phyloP scores from a whole-genome alignment of 2,113 vertebrate species.

The Ameiurus melas region DNA sequence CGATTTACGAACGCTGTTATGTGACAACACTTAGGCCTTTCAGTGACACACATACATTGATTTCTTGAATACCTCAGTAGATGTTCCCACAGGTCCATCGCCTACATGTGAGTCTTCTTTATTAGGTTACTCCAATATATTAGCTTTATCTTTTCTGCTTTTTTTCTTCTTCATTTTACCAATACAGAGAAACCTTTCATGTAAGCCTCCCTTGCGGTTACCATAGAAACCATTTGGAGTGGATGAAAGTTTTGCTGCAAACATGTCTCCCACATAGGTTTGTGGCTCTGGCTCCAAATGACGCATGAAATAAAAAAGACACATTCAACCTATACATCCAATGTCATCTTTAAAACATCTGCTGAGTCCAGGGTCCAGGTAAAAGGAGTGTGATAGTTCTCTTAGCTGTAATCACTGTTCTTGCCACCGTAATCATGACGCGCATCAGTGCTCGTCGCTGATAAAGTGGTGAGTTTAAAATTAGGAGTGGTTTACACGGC shows the following conservation, averaged over 20 bases:
- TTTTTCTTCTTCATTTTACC: not conserved
- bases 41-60: slow-evolving; percentile 33
- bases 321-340: not conserved
- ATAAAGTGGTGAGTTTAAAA: slow-evolving; percentile 61
- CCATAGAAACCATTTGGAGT: slow-evolving; percentile 64
- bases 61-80: slow-evolving; percentile 16
- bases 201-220: slow-evolving; percentile 60
- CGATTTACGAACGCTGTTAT: slow-evolving; percentile 35
- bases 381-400: slow-evolving; percentile 44
- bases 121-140: slow-evolving; percentile 53
- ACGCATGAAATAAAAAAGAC: slow-evolving; percentile 40
- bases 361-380: slow-evolving; percentile 29
- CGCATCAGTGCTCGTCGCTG: slow-evolving; percentile 18
- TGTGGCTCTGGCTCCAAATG: slow-evolving; percentile 44
- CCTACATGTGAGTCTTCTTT: slow-evolving; percentile 33
- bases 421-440: slow-evolving; percentile 45
- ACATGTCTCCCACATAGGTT: slow-evolving; percentile 48
- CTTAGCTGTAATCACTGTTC: slow-evolving; percentile 39
- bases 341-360: slow-evolving; percentile 40
- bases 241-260: slow-evolving; percentile 59
- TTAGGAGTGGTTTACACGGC: slow-evolving; percentile 45
- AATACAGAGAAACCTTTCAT: slow-evolving; percentile 61
- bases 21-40: slow-evolving; percentile 30
- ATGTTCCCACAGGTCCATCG: slow-evolving; percentile 46
- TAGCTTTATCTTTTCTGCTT: not conserved